Evolutionary conservation across 2,797 vertebrate species (phyloP).

Genomic region (Miichthys miiuy): DNA sequence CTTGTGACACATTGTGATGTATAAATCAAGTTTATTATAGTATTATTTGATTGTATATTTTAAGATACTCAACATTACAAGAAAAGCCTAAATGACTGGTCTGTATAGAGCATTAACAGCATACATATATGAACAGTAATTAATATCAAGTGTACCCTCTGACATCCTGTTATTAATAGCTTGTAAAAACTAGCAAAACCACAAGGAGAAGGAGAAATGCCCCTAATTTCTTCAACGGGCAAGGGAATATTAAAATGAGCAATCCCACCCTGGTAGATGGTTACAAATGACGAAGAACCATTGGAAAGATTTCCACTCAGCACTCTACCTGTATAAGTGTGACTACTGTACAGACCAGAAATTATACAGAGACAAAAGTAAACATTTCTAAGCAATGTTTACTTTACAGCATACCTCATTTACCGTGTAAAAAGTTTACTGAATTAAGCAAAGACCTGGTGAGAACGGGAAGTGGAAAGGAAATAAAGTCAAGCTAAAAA

Average conservation of each 20-base stretch:
- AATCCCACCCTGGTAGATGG: constrained; percentile 74
- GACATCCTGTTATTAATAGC: constrained; percentile 61
- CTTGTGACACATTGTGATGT: neutral
- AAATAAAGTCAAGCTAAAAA: constrained; percentile 18
- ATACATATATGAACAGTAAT: constrained; percentile 15
- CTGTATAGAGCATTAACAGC: constrained; percentile 3
- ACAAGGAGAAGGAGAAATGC: constrained; percentile 53
- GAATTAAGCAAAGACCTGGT: constrained; percentile 54
- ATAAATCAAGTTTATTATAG: neutral
- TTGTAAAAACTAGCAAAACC: constrained; percentile 47
- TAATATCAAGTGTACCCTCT: constrained; percentile 36
- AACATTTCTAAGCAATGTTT: constrained; percentile 73
- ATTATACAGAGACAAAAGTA: constrained; percentile 78
- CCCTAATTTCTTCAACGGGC: constrained; percentile 47
- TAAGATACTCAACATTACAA: neutral
- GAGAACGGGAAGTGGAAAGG: constrained; percentile 47
- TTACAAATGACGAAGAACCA: constrained; percentile 66
- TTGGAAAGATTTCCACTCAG: constrained; percentile 75
- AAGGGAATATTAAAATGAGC: constrained; percentile 67
- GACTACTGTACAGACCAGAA: constrained; percentile 76
- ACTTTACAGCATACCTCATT: constrained; percentile 76
- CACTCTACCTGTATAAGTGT: constrained; percentile 70
- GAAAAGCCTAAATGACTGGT: neutral
- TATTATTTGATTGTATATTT: neutral
- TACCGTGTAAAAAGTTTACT: constrained; percentile 64